A percentile compares a stretch with the other conserved stretches of the same genome.
These are phyloP conservation scores for Lepidurus packardi DNA, from an alignment of 1,140 invertebrate genomes.

Conservation along the genomic window DNA sequence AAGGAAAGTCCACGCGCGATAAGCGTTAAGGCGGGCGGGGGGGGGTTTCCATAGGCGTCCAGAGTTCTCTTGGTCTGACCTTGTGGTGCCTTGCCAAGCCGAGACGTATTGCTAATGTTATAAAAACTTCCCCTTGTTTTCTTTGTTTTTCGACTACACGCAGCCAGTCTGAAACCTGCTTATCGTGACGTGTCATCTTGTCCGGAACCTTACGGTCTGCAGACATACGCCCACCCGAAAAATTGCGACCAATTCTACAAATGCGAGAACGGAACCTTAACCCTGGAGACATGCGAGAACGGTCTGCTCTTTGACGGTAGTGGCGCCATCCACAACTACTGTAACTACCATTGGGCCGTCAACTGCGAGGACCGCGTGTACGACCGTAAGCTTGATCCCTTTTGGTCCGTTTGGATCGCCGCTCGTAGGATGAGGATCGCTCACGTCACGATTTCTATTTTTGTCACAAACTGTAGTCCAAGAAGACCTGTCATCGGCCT, in stretches of 20 bases:
- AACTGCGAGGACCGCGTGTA: conserved; percentile 76
- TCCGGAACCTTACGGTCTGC: conserved; percentile 62
- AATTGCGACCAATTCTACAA: conserved; percentile 81
- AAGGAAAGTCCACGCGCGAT: neutral
- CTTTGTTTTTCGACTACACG: neutral
- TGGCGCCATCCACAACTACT: conserved; percentile 79
- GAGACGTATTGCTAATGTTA: neutral
- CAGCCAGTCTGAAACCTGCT: conserved; percentile 18
- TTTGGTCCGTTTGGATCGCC: conserved; percentile 26
- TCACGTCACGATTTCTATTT: too few species aligned
- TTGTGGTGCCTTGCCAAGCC: neutral
- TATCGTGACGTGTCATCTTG: conserved; percentile 46
- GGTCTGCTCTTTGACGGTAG: conserved; percentile 85
- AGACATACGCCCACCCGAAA: conserved; percentile 75
- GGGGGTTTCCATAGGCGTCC: neutral
- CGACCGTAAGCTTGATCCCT: conserved; percentile 58
- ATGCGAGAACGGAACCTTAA: conserved; percentile 83
- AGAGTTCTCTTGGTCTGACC: neutral
- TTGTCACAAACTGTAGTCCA: neutral
- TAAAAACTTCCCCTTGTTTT: neutral
- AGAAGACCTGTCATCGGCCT: conserved; percentile 60
- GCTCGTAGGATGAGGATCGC: too few species aligned
- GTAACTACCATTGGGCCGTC: conserved; percentile 89
- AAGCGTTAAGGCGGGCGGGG: neutral
- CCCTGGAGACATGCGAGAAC: conserved; percentile 83